Evolutionary conservation across 2,888 invertebrate species (phyloP).

Genomic region (Tineola bisselliella): DNA sequence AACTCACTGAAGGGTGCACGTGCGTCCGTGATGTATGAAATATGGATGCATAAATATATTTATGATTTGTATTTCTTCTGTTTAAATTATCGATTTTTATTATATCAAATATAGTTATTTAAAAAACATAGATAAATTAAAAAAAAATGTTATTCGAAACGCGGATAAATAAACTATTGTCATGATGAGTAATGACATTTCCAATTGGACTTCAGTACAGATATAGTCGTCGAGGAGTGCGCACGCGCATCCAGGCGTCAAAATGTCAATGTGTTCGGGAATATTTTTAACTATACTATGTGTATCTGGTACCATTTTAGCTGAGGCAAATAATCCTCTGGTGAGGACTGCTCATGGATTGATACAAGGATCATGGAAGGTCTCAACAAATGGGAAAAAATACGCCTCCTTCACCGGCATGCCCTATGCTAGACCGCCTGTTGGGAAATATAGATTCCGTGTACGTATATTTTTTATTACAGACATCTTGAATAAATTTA

Average conservation of each 20-base stretch:
- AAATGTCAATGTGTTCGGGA: not conserved
- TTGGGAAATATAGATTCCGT: conserved; percentile 71
- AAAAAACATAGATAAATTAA: not conserved
- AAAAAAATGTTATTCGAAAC: too few relatives aligned
- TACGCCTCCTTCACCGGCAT: conserved; percentile 72
- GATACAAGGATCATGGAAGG: conserved; percentile 46
- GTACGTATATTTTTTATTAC: conserved; percentile 35
- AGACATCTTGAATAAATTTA: too few relatives aligned
- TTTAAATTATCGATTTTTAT: too few relatives aligned
- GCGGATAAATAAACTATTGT: not conserved
- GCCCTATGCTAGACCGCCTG: conserved; percentile 73
- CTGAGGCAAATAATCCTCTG: conserved; percentile 27
- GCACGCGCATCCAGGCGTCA: not conserved
- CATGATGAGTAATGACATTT: not conserved
- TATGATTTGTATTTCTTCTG: too few relatives aligned
- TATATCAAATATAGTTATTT: too few relatives aligned
- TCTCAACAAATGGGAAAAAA: conserved; percentile 42
- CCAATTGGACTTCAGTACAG: not conserved
- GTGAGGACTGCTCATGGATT: conserved; percentile 42
- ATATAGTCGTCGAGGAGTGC: not conserved
- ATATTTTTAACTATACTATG: not conserved
- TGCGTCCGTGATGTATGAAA: too few relatives aligned
- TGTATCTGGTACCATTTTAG: not conserved
- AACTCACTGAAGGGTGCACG: too few relatives aligned
- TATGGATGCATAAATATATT: too few relatives aligned